Percentiles rank a stretch among this genome's conserved stretches.
Conservation (phyloP, 1,140 invertebrate species). For the Campoletis sonorensis region DNA sequence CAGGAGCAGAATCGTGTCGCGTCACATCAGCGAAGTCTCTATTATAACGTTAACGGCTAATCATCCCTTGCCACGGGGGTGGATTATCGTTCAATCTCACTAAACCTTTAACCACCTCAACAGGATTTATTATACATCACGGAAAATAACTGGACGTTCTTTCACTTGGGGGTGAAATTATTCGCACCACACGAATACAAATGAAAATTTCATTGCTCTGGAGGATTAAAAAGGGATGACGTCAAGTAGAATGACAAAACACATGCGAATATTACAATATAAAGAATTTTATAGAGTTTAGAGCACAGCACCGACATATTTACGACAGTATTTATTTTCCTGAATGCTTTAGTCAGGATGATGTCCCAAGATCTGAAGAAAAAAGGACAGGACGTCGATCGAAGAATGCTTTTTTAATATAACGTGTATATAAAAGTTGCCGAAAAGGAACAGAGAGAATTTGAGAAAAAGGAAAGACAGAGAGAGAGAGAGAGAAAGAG, state of each 20-base stretch:
- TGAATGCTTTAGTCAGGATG: background rate
- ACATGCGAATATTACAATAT: no score
- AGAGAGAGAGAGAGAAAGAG: conserved; percentile 33
- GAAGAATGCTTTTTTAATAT: background rate
- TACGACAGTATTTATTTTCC: no score
- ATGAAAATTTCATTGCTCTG: background rate
- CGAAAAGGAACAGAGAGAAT: background rate
- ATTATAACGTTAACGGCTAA: conserved; percentile 67
- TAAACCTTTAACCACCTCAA: conserved; percentile 1
- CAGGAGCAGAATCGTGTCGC: conserved; percentile 47
- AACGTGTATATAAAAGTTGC: background rate
- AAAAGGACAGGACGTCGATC: background rate
- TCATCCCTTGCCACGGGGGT: conserved; percentile 53
- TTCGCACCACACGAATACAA: background rate
- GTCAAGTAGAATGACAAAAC: no score
- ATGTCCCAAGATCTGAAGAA: background rate
- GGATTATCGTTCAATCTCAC: conserved; percentile 33
- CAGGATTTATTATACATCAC: conserved; percentile 32
- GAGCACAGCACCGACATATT: background rate
- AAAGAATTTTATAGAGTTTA: no score
- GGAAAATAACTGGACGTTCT: background rate
- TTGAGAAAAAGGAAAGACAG: conserved; percentile 28
- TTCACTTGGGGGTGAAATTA: conserved; percentile 6
- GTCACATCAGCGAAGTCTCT: conserved; percentile 53
- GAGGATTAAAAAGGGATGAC: background rate